Percentiles rank a stretch among this genome's conserved stretches.
Evolutionary conservation across 2,797 vertebrate species (phyloP).

Genomic region (Galago senegalensis): DNA sequence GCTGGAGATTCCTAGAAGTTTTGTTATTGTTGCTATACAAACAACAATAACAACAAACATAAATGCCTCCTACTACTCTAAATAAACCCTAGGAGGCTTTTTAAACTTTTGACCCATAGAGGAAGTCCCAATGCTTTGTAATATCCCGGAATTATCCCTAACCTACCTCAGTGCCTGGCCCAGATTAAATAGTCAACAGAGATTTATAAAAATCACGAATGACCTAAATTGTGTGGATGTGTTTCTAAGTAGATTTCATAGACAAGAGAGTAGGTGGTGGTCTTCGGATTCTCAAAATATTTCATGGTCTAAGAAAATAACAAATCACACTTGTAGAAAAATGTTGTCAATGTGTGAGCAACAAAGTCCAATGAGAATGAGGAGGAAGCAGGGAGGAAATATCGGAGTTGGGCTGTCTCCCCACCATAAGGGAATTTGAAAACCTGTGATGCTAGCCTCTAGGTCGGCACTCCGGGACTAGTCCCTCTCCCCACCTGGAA

Average conservation of each 20-base stretch:
- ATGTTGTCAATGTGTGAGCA: not conserved
- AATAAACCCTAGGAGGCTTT: conserved; percentile 17
- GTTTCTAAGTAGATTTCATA: conserved; percentile 26
- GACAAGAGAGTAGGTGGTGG: not conserved
- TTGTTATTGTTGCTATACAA: not conserved
- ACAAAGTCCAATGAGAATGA: not conserved
- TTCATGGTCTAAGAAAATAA: conserved; percentile 43
- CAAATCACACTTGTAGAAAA: not conserved
- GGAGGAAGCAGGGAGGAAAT: not conserved
- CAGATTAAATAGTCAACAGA: not conserved
- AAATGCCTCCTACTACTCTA: not conserved
- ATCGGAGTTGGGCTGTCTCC: not conserved
- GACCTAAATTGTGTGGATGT: not conserved
- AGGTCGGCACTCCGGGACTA: not conserved
- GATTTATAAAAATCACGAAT: not conserved
- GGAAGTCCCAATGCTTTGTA: not conserved
- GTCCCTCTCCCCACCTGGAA: not conserved
- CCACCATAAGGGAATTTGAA: not conserved
- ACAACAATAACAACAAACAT: not conserved
- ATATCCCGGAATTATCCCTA: not conserved
- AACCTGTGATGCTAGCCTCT: not conserved
- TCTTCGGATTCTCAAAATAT: conserved; percentile 25
- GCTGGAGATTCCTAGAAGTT: not conserved
- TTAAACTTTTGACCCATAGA: not conserved
- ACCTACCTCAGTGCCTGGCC: not conserved